Base-by-base conservation (phyloP, 2,888 invertebrate species). In the Entomobrya multifasciata region DNA sequence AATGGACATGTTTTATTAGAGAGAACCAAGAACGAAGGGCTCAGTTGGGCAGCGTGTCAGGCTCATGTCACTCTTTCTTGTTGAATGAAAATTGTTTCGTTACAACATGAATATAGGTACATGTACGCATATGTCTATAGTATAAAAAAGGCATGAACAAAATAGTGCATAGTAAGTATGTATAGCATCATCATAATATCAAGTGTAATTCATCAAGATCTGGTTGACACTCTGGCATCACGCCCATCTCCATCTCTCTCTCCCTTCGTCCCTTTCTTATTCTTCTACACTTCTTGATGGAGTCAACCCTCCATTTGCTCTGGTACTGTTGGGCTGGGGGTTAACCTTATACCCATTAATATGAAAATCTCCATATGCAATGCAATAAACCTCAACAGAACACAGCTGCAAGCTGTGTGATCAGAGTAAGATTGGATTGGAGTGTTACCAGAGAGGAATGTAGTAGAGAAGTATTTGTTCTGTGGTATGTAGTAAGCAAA, bases 181-280 rank as follows among this genome's bases (percentile, higher is more conserved):
- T 36, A 22, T 25, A 27, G 60, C 70, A 85, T 36, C 4, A 36
- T 36, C 36, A 36, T 36, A 36, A 36, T 52, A 85, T 78, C 67
- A 47, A 77, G 67, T 70, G 86, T 86, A 86, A 86, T 86, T 86
- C 86, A 86, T 86, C 86, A 86, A 86, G 86, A 86, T 86, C 86
- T 86, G 74, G 49, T 86, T 86, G 86, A 81, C 86, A 86, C 81
- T 81, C 81, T 86, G 86, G 86, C 86, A 86, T 86, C 86, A 86
- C 86, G 86, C 86, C 86, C 86, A 81, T 80, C 81, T 81, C 47
- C 74, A 52, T 41, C 13, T 25, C 2, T 47, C 27, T 27, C 62
- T 25, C 60, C 52, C 17, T 25, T 6, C 47, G 27, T 47, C 62
- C 44, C 77, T 20, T 36, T 36, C 36, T 36, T 36, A 8, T 36